Base-by-base conservation (phyloP, 1,140 invertebrate genomes). In the Leptonema lineaticorne region DNA sequence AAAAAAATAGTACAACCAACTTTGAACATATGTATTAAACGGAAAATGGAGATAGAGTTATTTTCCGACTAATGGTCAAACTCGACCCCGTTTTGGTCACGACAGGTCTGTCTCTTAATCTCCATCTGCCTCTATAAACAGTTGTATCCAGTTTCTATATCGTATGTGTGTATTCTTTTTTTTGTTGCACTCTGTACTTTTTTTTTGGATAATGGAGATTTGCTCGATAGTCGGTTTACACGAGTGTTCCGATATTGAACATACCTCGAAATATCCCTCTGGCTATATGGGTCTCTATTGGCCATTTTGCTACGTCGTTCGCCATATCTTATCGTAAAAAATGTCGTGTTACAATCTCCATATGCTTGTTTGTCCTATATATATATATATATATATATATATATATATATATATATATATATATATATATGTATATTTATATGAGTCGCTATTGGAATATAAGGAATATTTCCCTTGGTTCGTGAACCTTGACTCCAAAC, bases 11-110 rank as follows among this genome's bases (percentile, higher is more conserved):
- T n/a, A n/a, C n/a, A n/a, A n/a, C n/a, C n/a, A n/a, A n/a, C n/a
- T n/a, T n/a, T n/a, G n/a, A n/a, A n/a, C n/a, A n/a, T n/a, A n/a
- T n/a, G n/a, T n/a, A n/a, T n/a, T n/a, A 33, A 33, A 33, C 30
- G 16, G 16, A 53, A 53, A 24, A 45, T 2, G 59, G 20, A 62
- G 22, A 62, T 62, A 62, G 22, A 62, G 59, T 62, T 62, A 62
- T 62, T 62, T 62, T 62, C 59, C 37, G 59, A 24, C 28, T 62
- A 62, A 45, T 41, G 59, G 11, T 45, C 22, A 30, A 22, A 8
- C 59, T 8, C 18, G 18, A 26, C 24, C 24, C 56, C 56, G 56
- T 58, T 58, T n/a, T 58, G 56, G 56, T 58, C 20, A 26, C 2
- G 56, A 58, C 56, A 27, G 56, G 24, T 58, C 27, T 9, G 14